phyloP scores from a whole-genome alignment of 2,113 vertebrate genomes.

The Mola mola region DNA sequence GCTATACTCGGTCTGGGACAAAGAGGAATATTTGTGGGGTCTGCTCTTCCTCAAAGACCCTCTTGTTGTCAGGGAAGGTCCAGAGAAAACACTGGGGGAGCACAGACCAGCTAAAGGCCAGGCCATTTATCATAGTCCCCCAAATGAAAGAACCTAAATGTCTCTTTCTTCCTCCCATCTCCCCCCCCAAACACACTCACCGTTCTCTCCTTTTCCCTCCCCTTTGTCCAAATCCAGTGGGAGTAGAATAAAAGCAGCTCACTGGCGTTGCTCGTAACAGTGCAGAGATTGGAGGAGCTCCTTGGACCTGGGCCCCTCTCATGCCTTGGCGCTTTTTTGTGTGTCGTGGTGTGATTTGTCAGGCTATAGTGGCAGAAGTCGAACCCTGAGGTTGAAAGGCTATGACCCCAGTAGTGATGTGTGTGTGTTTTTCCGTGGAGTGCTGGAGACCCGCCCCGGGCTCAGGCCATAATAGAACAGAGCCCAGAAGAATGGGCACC shows the following conservation, averaged over 20 bases:
- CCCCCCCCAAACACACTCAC: conserved; percentile 42
- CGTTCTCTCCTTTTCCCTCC: conserved; percentile 63
- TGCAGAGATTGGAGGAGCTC: conserved; percentile 59
- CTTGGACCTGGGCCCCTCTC: conserved; percentile 79
- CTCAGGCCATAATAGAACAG: conserved; percentile 89
- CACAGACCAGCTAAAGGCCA: conserved; percentile 88
- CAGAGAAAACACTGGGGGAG: conserved; percentile 83
- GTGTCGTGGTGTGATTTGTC: conserved; percentile 91
- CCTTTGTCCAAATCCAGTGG: conserved; percentile 85
- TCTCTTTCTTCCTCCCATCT: conserved; percentile 87
- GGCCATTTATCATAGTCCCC: conserved; percentile 94
- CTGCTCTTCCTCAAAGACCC: conserved; percentile 79
- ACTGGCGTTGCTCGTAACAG: conserved; percentile 82
- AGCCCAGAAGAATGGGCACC: conserved; percentile 85
- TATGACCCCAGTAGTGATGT: conserved; percentile 94
- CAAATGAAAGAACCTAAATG: conserved; percentile 97
- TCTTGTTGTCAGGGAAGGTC: conserved; percentile 87
- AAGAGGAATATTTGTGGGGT: conserved; percentile 84
- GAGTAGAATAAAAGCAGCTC: conserved; percentile 80
- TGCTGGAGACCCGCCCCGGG: conserved; percentile 79
- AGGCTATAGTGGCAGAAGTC: conserved; percentile 97
- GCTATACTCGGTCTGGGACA: conserved; percentile 73
- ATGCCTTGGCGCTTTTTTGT: conserved; percentile 92
- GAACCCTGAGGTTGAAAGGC: conserved; percentile 98
- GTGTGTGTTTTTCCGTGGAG: conserved; percentile 41